Evolutionary conservation across 2,888 invertebrate species (phyloP).

Genomic region (Monochamus alternatus): DNA sequence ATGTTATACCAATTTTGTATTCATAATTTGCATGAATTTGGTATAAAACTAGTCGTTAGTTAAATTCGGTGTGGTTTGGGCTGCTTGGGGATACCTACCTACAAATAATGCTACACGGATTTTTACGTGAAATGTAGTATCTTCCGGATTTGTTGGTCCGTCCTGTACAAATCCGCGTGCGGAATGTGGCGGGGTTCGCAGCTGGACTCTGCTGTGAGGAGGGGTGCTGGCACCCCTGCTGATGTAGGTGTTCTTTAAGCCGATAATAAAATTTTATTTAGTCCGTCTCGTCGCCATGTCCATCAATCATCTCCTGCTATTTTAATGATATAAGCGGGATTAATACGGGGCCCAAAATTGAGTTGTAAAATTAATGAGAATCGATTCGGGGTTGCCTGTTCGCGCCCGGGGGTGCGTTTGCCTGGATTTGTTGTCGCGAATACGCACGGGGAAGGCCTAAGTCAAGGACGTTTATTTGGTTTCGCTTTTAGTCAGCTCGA

Average conservation of each 20-base stretch:
- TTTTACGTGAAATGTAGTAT: too few relatives aligned
- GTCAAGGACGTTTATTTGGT: neutral
- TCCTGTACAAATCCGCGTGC: constrained; percentile 61
- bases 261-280: constrained; percentile 64
- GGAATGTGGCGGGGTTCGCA: constrained; percentile 65
- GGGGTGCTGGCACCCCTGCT: constrained; percentile 52
- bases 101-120: too few relatives aligned
- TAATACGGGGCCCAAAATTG: constrained; percentile 46
- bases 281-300: constrained; percentile 57
- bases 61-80: too few relatives aligned
- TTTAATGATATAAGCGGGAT: constrained; percentile 56
- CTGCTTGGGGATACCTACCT: too few relatives aligned
- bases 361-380: constrained; percentile 47
- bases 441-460: neutral
- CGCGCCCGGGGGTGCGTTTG: neutral
- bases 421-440: neutral
- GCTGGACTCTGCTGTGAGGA: constrained; percentile 57
- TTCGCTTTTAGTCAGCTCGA: neutral
- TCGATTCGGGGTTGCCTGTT: constrained; percentile 33
- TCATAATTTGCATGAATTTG: too few relatives aligned
- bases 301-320: constrained; percentile 58
- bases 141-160: neutral
- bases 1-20: too few relatives aligned
- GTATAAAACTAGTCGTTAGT: too few relatives aligned
- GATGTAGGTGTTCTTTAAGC: constrained; percentile 60